Evolutionary conservation across 2,888 invertebrate genomes (phyloP).

Genomic region (Agonopterix subpropinquella): DNA sequence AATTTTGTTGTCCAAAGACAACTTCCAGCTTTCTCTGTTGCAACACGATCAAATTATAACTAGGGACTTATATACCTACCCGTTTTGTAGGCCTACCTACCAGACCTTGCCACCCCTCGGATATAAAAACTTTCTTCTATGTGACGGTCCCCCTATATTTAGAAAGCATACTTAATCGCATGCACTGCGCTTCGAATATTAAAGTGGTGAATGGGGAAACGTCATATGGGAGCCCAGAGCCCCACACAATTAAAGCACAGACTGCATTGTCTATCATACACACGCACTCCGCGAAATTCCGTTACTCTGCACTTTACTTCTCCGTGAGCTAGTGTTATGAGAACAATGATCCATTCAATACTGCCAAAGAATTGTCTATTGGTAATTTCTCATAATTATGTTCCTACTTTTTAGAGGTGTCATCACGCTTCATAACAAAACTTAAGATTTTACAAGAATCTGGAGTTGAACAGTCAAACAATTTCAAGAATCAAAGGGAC

Average conservation of each 20-base stretch:
- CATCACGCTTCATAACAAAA: background rate
- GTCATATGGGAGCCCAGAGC: slow-evolving; percentile 64
- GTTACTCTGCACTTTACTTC: slow-evolving; percentile 20
- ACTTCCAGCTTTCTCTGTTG: no score
- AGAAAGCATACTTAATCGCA: slow-evolving; percentile 69
- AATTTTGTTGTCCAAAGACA: no score
- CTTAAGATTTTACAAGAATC: background rate
- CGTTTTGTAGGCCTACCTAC: slow-evolving; percentile 55
- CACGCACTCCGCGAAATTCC: slow-evolving; percentile 32
- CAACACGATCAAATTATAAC: slow-evolving; percentile 33
- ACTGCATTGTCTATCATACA: slow-evolving; percentile 43
- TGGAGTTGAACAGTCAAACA: background rate
- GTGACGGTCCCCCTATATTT: slow-evolving; percentile 64
- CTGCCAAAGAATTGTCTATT: background rate
- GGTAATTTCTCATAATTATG: background rate
- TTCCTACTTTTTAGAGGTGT: no score
- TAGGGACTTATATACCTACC: slow-evolving; percentile 63
- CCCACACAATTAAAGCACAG: slow-evolving; percentile 53
- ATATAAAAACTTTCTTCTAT: slow-evolving; percentile 49
- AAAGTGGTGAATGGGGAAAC: slow-evolving; percentile 64
- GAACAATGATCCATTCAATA: background rate
- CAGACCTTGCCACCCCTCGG: slow-evolving; percentile 43
- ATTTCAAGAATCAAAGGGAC: background rate
- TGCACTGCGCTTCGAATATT: slow-evolving; percentile 65
- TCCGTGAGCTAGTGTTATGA: background rate